A percentile compares a stretch with the other conserved stretches of the same genome.
Conservation (phyloP, 2,113 vertebrate genomes). For the Murina feae region DNA sequence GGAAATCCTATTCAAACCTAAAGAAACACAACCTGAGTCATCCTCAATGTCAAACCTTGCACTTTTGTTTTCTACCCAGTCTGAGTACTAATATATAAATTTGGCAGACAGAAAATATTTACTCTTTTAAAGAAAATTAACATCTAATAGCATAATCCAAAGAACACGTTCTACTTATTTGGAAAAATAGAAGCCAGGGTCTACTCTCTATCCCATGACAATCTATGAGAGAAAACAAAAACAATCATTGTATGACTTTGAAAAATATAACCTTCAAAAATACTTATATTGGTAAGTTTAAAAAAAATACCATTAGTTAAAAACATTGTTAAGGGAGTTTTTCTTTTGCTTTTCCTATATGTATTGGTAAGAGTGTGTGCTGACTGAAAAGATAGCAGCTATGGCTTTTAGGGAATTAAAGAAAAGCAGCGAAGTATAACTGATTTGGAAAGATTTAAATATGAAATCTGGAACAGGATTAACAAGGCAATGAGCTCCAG, state of each 20-base stretch:
- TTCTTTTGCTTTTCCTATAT: background rate
- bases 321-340: slow-evolving; percentile 50
- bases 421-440: slow-evolving; percentile 36
- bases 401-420: slow-evolving; percentile 51
- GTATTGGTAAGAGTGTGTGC: background rate
- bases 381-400: slow-evolving; percentile 33
- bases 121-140: slow-evolving; percentile 56
- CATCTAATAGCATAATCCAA: slow-evolving; percentile 48
- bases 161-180: slow-evolving; percentile 51
- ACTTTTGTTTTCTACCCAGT: slow-evolving; percentile 22
- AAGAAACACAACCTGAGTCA: background rate
- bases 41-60: background rate
- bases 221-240: slow-evolving; percentile 58
- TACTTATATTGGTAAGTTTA: slow-evolving; percentile 56
- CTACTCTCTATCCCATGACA: slow-evolving; percentile 44
- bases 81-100: slow-evolving; percentile 23
- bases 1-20: background rate
- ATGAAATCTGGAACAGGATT: background rate
- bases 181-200: slow-evolving; percentile 66
- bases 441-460: background rate
- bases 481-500: slow-evolving; percentile 15
- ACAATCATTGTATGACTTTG: slow-evolving; percentile 42
- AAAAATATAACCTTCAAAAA: slow-evolving; percentile 71
- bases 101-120: slow-evolving; percentile 51
- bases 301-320: slow-evolving; percentile 64